Base-by-base conservation (phyloP, 2,888 invertebrate genomes). In the Ptychoptera contaminata region DNA sequence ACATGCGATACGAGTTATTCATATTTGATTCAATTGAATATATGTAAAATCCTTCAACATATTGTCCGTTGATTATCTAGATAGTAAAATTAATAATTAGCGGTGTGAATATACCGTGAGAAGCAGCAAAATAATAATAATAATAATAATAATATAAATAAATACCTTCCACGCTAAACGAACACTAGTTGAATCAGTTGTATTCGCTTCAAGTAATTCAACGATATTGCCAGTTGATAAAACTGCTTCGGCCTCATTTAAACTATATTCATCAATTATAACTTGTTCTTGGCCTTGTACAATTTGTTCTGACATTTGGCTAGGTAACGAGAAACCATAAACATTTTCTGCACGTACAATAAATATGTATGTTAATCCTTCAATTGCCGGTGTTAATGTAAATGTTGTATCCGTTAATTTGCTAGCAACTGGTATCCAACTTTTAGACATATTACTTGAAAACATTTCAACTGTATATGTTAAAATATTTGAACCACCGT, bases 281-380 rank as follows among this genome's bases (percentile, higher is more conserved):
- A 23, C 23, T 23, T 23, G 23, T 23, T 23, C 23, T 41, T 40
- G 35, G 16, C 72, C 79, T 16, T 78, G 72, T 41, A 75, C 73
- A 47, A 81, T 68, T n/a, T 77, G 73, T 55, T 85, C 82, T 1
- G 88, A 87, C 39, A 82, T 67, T 43, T 74, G 73, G 52, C 87
- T 87, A 4, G 93, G 90, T 10, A 79, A 79, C 3, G 90, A 87
- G 47, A 82, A 61, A 9, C 83, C 82, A 61, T 90, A 82, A 3
- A 82, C 79, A 65, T 93, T 94, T 67, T 88, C 86, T 0, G 92
- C 88, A 49, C 85, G 72, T 11, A 93, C 79, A 49, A 92, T 70
- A 67, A 94, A 93, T 63, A 86, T 79, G 61, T 94, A 93, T 10
- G 80, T 79, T 12, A 82, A 77, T 42, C 84, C 84, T 30, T 82